Base-by-base conservation (phyloP, 2,113 vertebrate genomes). In the Colius striatus region DNA sequence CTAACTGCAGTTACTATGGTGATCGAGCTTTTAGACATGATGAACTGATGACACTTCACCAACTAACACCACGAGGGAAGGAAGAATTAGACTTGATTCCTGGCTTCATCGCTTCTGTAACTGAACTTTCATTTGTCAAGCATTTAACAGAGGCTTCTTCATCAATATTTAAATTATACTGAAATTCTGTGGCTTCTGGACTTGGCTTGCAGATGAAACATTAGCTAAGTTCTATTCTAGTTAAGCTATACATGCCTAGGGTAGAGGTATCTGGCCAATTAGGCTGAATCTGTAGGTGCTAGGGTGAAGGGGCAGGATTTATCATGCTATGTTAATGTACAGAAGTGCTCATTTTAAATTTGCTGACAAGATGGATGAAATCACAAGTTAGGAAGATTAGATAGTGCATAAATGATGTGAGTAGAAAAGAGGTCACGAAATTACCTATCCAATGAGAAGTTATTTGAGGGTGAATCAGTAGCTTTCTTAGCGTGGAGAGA, bases 1-100 rank as follows among this genome's bases (percentile, higher is more conserved):
- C 92, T 90, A 97, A 92, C 97, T 96, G 89, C 76, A 61, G 97
- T 98, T 98, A 94, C 97, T 97, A 97, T 98, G 97, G 98, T 95
- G 97, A 98, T 95, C 76, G 97, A 94, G 94, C 92, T 97, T 87
- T 91, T 90, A 96, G 87, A 97, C 12, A 45, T 91, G 80, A 90
- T 75, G 84, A 91, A 63, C 92, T 98, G 98, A 97, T 94, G 91
- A 97, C 97, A 97, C 91, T 98, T 97, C 96, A 96, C 90, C 77
- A 89, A 72, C 95, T 95, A 57, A 92, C 38, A 84, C 79, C 18
- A 20, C 71, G 96, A 95, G 72, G 88, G 87, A 94, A 97, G 95
- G 95, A 94, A 94, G 97, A 98, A 96, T 96, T 95, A 96, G 38
- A 53, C 79, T 92, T 90, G 74, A 87, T 95, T 97, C 65, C 82